Evolutionary conservation across 1,140 invertebrate genomes (phyloP).

Genomic region (Drosophila rhopaloa): DNA sequence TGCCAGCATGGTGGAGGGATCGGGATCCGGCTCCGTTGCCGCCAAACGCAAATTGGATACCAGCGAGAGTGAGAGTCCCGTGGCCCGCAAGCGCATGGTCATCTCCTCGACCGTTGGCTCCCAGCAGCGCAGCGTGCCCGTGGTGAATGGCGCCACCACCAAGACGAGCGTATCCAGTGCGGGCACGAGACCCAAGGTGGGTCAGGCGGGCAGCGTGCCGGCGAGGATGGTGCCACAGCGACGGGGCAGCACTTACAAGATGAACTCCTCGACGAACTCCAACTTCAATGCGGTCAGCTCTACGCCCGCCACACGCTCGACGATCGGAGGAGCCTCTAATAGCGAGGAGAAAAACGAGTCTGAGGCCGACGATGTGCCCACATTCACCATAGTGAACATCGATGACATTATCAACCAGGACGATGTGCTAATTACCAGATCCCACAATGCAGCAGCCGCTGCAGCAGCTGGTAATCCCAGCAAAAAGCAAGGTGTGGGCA

Average conservation of each 20-base stretch:
- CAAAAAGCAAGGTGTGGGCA: constrained; percentile 10
- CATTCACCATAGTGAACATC: constrained; percentile 84
- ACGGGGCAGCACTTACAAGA: background rate
- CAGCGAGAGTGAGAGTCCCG: constrained; percentile 34
- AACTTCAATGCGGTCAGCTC: background rate
- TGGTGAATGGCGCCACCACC: constrained; percentile 47
- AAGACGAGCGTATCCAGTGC: constrained; percentile 2
- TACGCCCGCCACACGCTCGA: background rate
- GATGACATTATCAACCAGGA: constrained; percentile 83
- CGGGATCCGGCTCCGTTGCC: background rate
- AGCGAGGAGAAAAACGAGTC: constrained; percentile 5
- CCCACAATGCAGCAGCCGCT: constrained; percentile 18
- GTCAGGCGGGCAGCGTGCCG: background rate
- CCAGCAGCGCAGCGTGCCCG: constrained; percentile 15
- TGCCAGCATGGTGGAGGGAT: constrained; percentile 12
- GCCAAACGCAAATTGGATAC: constrained; percentile 59
- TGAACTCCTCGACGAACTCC: background rate
- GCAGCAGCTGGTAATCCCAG: background rate
- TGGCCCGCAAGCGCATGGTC: constrained; percentile 58
- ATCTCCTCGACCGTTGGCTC: constrained; percentile 5
- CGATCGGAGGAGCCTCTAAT: background rate
- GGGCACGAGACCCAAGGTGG: constrained; percentile 7
- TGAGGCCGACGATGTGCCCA: constrained; percentile 62
- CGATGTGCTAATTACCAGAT: constrained; percentile 73
- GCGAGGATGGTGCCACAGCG: constrained; percentile 5